Conservation (phyloP, 2,888 invertebrate species). For the Mactromeris polynyma region DNA sequence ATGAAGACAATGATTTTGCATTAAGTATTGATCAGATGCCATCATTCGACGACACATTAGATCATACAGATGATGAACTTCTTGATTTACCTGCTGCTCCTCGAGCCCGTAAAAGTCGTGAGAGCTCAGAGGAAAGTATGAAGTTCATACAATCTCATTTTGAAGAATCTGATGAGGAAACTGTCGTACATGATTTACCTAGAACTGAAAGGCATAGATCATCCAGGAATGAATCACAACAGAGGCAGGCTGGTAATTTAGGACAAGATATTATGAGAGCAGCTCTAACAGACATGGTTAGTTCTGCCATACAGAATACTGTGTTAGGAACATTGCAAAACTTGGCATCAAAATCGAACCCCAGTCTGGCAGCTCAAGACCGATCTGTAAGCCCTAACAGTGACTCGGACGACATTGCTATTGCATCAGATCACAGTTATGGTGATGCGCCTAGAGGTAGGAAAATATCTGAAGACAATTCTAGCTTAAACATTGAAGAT, state of each 20-base stretch:
- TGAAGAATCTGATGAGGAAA: conserved; percentile 79
- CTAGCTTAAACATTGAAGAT: conserved; percentile 78
- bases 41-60: conserved; percentile 79
- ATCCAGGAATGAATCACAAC: conserved; percentile 30
- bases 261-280: conserved; percentile 75
- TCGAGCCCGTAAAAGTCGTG: conserved; percentile 30
- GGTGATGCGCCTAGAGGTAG: conserved; percentile 13
- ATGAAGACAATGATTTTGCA: conserved; percentile 74
- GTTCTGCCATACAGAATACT: conserved; percentile 77
- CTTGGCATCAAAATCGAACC: conserved; percentile 40
- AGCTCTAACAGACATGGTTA: conserved; percentile 79
- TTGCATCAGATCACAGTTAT: conserved; percentile 46
- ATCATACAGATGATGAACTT: conserved; percentile 81
- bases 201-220: conserved; percentile 50
- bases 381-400: conserved; percentile 57
- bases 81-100: conserved; percentile 45
- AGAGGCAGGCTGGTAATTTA: not conserved
- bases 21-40: conserved; percentile 81
- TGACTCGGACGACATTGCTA: conserved; percentile 60
- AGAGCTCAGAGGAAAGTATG: conserved; percentile 63
- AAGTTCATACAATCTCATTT: conserved; percentile 79
- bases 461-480: conserved; percentile 67
- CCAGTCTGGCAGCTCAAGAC: conserved; percentile 42
- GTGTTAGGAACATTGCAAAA: conserved; percentile 61
- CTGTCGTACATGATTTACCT: conserved; percentile 22